These are phyloP conservation scores for Echeneis naucrates DNA, from an alignment of 2,797 vertebrate genomes.

Conservation along the genomic window DNA sequence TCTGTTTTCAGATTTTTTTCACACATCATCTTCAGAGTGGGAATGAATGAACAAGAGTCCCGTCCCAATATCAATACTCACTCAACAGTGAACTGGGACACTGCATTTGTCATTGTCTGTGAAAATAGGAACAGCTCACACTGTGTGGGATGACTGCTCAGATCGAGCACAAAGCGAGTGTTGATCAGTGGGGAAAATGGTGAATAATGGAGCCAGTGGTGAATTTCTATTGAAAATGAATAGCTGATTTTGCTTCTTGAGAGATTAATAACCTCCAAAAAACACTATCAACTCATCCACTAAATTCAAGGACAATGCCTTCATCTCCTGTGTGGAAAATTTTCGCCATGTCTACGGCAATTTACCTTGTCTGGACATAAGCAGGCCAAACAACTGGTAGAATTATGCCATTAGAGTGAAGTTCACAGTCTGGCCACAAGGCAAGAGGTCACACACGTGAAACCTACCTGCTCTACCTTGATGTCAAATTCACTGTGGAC, in stretches of 20 bases:
- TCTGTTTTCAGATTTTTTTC: too few relatives aligned
- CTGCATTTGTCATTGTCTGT: conserved; percentile 22
- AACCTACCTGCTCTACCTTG: conserved; percentile 91
- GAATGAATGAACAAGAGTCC: background rate
- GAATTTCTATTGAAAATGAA: background rate
- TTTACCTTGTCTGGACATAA: background rate
- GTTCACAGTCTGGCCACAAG: background rate
- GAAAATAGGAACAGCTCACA: conserved; percentile 3
- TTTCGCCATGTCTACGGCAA: background rate
- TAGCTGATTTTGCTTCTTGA: background rate
- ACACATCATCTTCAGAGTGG: background rate
- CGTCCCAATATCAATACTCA: background rate
- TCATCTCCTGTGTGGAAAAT: background rate
- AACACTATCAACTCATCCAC: background rate
- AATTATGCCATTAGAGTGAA: background rate
- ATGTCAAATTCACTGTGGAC: conserved; percentile 92
- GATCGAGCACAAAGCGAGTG: too few relatives aligned
- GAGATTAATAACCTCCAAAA: background rate
- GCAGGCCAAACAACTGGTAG: conserved; percentile 4
- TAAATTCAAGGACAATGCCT: background rate
- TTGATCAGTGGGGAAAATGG: background rate
- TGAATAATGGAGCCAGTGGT: background rate
- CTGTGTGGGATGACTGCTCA: background rate
- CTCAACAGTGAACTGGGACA: conserved; percentile 10
- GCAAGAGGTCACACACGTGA: background rate